A percentile compares a stretch with the other conserved stretches of the same genome.
Conservation (phyloP, 2,797 vertebrate genomes). For the Ctenochaetus hawaiiensis region DNA sequence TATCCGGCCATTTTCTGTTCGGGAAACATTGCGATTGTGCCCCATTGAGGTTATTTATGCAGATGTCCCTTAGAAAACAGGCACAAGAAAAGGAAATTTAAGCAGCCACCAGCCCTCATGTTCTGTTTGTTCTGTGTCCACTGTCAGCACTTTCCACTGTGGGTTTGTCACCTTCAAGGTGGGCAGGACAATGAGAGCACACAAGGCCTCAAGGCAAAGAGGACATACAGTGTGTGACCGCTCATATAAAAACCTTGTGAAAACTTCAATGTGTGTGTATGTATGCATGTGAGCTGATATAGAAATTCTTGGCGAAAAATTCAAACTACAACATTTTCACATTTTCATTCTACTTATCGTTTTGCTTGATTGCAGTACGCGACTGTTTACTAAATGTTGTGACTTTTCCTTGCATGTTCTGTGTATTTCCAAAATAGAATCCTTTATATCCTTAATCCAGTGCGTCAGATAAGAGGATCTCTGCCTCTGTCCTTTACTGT, state of each 20-base stretch:
- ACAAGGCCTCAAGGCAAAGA: constrained; percentile 1
- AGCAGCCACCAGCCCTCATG: constrained; percentile 61
- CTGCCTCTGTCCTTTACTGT: constrained; percentile 31
- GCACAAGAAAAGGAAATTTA: constrained; percentile 20
- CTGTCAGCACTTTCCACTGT: constrained; percentile 71
- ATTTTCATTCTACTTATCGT: not conserved
- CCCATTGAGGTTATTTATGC: not conserved
- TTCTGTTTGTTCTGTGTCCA: constrained; percentile 1
- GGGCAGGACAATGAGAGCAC: constrained; percentile 21
- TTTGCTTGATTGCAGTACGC: not conserved
- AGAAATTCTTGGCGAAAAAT: constrained; percentile 1
- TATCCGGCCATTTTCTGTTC: no score
- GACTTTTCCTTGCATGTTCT: constrained; percentile 26
- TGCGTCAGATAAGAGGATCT: constrained; percentile 72
- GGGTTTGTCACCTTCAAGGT: constrained; percentile 26
- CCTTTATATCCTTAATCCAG: constrained; percentile 65
- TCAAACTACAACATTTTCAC: not conserved
- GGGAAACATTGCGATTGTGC: no score
- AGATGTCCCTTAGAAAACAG: not conserved
- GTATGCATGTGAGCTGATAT: constrained; percentile 3
- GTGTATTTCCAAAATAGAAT: constrained; percentile 57
- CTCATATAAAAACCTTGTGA: constrained; percentile 12
- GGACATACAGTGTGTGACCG: not conserved
- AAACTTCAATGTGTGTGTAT: not conserved
- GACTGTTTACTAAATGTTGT: not conserved